A percentile compares a stretch with the other conserved stretches of the same genome.
Evolutionary conservation across 2,888 invertebrate species (phyloP).

Genomic region (Andrena chrysosceles): DNA sequence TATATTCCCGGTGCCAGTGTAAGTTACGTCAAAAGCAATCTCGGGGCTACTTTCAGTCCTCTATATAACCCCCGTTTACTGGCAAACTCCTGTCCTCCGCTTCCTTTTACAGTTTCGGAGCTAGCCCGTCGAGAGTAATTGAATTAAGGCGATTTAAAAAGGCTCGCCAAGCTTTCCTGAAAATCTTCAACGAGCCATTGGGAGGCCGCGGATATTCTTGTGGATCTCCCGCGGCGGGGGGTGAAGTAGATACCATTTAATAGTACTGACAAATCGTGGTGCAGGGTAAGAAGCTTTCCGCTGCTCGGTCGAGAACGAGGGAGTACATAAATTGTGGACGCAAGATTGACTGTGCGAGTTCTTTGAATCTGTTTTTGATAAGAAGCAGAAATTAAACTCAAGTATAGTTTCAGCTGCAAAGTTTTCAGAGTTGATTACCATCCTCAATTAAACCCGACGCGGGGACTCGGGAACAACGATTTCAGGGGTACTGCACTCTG

Average conservation of each 20-base stretch:
- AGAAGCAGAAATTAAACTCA: no score
- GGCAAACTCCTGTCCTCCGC: background rate
- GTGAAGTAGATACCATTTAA: no score
- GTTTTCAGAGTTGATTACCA: background rate
- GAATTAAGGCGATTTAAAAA: slow-evolving; percentile 17
- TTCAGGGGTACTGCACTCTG: background rate
- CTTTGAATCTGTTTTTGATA: no score
- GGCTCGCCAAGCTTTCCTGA: background rate
- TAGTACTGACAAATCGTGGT: no score
- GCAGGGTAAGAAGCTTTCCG: no score
- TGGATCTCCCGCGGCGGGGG: background rate
- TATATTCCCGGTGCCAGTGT: slow-evolving; percentile 36
- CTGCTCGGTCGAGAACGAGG: no score
- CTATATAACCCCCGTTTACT: slow-evolving; percentile 10
- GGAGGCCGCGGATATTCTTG: background rate
- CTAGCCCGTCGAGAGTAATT: slow-evolving; percentile 1
- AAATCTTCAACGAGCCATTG: slow-evolving; percentile 3
- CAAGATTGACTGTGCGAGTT: no score
- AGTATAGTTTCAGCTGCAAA: background rate
- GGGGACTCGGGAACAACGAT: slow-evolving; percentile 3
- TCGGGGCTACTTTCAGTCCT: background rate
- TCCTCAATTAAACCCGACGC: background rate
- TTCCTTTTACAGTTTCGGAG: background rate
- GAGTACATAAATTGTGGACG: no score
- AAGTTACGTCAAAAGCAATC: slow-evolving; percentile 20